A percentile compares a stretch with the other conserved stretches of the same genome.
These are phyloP conservation scores for Axea sp. DNA, from an alignment of 2,888 invertebrate genomes.

Conservation along the genomic window DNA sequence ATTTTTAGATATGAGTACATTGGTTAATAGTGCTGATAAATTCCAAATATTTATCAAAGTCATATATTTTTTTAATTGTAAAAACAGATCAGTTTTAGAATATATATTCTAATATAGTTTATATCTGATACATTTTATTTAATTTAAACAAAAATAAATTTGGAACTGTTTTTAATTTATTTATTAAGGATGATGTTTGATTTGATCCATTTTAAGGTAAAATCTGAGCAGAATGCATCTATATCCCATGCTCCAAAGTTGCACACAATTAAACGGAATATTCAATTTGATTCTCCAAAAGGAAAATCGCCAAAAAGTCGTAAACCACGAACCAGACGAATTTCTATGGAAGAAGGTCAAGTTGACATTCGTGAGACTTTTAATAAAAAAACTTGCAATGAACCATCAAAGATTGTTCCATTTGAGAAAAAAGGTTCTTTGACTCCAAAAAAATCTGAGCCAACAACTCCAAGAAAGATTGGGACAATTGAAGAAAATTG, in stretches of 20 bases:
- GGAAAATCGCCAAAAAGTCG: slow-evolving; percentile 38
- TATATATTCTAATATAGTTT: no score
- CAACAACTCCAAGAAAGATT: slow-evolving; percentile 59
- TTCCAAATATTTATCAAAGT: no score
- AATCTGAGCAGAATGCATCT: slow-evolving; percentile 10
- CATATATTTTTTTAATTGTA: no score
- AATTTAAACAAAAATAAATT: no score
- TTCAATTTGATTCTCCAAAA: slow-evolving; percentile 70
- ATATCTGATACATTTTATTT: no score
- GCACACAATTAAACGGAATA: slow-evolving; percentile 67
- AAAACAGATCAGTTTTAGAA: no score
- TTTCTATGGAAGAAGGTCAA: slow-evolving; percentile 68
- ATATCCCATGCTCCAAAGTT: slow-evolving; percentile 49
- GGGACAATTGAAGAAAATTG: slow-evolving; percentile 56
- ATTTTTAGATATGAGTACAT: no score
- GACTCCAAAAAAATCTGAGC: slow-evolving; percentile 70
- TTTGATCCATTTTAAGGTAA: not conserved
- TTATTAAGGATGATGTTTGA: no score
- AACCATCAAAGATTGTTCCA: slow-evolving; percentile 67
- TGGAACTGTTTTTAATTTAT: no score
- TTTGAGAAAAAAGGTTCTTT: slow-evolving; percentile 74
- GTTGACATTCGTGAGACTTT: slow-evolving; percentile 75
- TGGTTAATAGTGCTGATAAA: no score
- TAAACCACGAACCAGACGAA: slow-evolving; percentile 62
- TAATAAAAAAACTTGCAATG: slow-evolving; percentile 63